A percentile compares a stretch with the other conserved stretches of the same genome.
Conservation (phyloP, 2,888 invertebrate species). For the Laothoe populi region DNA sequence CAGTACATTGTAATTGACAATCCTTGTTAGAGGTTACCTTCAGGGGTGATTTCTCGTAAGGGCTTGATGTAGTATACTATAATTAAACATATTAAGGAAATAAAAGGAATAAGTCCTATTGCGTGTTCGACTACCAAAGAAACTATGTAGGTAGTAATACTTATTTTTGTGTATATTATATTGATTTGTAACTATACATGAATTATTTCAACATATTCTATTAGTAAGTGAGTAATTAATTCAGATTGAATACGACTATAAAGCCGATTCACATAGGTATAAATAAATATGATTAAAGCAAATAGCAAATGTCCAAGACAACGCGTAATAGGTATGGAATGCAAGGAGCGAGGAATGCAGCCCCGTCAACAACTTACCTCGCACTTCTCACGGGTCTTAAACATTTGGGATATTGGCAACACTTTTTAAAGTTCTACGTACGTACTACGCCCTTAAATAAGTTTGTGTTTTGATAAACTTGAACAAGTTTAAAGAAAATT, state of each 20-base stretch:
- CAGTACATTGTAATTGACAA: too few species aligned
- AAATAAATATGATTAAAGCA: conserved; percentile 25
- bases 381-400: conserved; percentile 43
- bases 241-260: conserved; percentile 6
- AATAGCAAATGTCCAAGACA: conserved; percentile 35
- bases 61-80: neutral
- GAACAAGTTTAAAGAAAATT: neutral
- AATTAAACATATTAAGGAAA: too few species aligned
- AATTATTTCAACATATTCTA: neutral
- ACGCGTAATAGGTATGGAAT: conserved; percentile 59
- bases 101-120: too few species aligned
- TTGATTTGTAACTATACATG: neutral
- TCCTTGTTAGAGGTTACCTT: too few species aligned
- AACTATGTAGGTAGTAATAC: neutral
- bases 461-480: conserved; percentile 5
- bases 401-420: conserved; percentile 40
- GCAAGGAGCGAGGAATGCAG: conserved; percentile 71
- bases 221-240: neutral
- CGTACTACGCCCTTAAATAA: neutral
- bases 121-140: too few species aligned
- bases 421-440: conserved; percentile 43
- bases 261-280: conserved; percentile 21
- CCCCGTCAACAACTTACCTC: conserved; percentile 66
- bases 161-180: conserved; percentile 5
- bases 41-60: too few species aligned